Evolutionary conservation across 2,797 vertebrate genomes (phyloP).

Genomic region (Tarsius wallacei): DNA sequence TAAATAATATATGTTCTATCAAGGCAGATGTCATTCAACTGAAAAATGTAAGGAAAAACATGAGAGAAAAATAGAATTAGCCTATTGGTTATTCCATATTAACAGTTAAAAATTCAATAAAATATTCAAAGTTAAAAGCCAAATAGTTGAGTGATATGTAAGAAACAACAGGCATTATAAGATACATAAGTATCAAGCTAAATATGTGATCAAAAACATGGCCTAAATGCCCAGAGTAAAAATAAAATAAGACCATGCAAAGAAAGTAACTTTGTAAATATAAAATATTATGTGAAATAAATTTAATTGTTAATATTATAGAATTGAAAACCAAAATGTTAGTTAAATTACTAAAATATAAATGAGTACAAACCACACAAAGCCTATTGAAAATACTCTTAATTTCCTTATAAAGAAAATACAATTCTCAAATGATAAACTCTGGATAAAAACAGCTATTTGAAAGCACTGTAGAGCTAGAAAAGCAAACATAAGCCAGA

Average conservation of each 20-base stretch:
- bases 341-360: not conserved
- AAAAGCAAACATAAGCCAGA: not conserved
- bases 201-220: not conserved
- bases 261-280: not conserved
- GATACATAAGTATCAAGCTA: not conserved
- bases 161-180: not conserved
- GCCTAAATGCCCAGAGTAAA: not conserved
- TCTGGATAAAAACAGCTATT: not conserved
- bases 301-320: not conserved
- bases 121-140: not conserved
- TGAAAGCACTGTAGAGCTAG: not conserved
- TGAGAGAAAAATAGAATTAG: not conserved
- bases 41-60: not conserved
- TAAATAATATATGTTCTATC: not conserved
- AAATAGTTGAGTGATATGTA: not conserved
- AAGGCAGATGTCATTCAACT: not conserved
- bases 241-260: not conserved
- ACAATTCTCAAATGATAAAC: not conserved
- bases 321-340: not conserved
- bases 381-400: not conserved
- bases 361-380: conserved; percentile 19
- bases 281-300: conserved; percentile 24
- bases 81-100: not conserved
- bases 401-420: not conserved
- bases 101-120: not conserved